A percentile compares a stretch with the other conserved stretches of the same genome.
Conservation (phyloP, 2,888 invertebrate genomes). For the Cataglyphis cursor region DNA sequence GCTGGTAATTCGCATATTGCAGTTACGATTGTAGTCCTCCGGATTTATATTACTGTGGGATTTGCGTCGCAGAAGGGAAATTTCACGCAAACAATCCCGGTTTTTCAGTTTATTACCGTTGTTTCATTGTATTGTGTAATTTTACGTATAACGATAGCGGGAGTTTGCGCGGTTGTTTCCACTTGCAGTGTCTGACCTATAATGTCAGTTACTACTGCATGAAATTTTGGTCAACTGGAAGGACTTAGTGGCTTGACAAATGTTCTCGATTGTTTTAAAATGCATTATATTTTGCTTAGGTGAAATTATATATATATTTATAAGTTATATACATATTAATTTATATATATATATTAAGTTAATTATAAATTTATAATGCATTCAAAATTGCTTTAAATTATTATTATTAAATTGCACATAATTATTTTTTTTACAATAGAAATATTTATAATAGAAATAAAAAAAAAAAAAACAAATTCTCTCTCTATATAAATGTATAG, state of each 20-base stretch:
- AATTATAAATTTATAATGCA: not conserved
- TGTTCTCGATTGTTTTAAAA: not conserved
- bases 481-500: not conserved
- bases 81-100: constrained; percentile 1
- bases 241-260: constrained; percentile 24
- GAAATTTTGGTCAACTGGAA: constrained; percentile 30
- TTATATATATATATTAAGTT: not conserved
- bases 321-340: not conserved
- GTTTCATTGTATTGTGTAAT: constrained; percentile 17
- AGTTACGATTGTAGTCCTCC: constrained; percentile 7
- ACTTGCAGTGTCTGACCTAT: not conserved
- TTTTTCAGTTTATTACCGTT: constrained; percentile 49
- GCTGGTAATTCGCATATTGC: constrained; percentile 52
- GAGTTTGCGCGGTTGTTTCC: constrained; percentile 32
- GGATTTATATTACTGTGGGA: constrained; percentile 49
- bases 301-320: no score
- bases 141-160: constrained; percentile 17
- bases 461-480: not conserved
- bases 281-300: not conserved
- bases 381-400: not conserved
- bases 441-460: constrained; percentile 5
- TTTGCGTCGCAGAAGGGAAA: constrained; percentile 37
- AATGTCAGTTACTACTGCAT: not conserved
- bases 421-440: constrained; percentile 5
- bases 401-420: constrained; percentile 6